Evolutionary conservation across 2,797 vertebrate genomes (phyloP).

Genomic region (Crotalus adamanteus): DNA sequence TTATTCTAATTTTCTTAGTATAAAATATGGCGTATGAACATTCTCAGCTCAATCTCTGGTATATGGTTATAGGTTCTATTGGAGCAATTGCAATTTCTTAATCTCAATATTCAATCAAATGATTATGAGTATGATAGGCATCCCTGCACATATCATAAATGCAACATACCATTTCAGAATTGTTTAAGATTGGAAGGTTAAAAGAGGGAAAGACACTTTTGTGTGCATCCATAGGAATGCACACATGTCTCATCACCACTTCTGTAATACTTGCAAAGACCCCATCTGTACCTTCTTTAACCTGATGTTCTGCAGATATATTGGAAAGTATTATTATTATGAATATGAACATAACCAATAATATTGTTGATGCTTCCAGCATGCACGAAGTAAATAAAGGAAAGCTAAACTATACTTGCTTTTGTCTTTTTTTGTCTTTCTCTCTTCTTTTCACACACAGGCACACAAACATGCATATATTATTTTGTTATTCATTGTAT

Average conservation of each 20-base stretch:
- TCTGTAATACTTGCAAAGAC: background rate
- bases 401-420: constrained; percentile 15
- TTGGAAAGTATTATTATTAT: background rate
- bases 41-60: background rate
- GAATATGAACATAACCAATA: background rate
- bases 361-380: background rate
- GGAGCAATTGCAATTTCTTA: background rate
- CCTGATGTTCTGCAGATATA: background rate
- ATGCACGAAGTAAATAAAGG: background rate
- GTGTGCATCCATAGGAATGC: background rate
- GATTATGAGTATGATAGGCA: background rate
- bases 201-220: background rate
- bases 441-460: background rate
- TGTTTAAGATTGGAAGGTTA: background rate
- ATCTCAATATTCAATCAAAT: background rate
- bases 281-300: background rate
- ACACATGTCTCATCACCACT: background rate
- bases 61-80: background rate
- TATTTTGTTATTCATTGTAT: constrained; percentile 44
- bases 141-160: background rate
- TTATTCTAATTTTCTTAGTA: background rate
- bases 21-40: background rate
- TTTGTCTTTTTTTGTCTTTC: constrained; percentile 7
- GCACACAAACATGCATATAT: background rate
- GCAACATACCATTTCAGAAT: background rate